Evolutionary conservation across 2,888 invertebrate genomes (phyloP).

Genomic region (Pandemis corylana): DNA sequence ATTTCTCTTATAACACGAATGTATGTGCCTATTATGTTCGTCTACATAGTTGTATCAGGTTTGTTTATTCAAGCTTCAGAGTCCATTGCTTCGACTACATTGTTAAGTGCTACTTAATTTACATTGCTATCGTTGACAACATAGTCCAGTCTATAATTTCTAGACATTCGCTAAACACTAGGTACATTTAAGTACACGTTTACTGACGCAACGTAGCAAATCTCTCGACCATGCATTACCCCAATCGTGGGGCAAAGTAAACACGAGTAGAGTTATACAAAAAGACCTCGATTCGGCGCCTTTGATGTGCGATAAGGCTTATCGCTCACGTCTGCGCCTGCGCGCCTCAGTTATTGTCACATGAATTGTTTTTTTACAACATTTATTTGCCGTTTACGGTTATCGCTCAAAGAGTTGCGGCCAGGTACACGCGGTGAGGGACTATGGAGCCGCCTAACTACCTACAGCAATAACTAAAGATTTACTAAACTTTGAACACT

Average conservation of each 20-base stretch:
- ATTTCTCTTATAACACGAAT: slow-evolving; percentile 5
- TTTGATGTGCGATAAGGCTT: slow-evolving; percentile 62
- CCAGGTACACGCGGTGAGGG: slow-evolving; percentile 24
- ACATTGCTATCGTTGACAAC: background rate
- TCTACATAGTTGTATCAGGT: background rate
- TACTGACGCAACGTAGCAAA: background rate
- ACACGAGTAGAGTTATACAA: slow-evolving; percentile 16
- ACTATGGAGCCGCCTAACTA: background rate
- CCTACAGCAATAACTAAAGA: too few relatives aligned
- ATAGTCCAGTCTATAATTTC: background rate
- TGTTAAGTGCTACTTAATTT: background rate
- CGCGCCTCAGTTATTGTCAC: slow-evolving; percentile 47
- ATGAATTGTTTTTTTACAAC: slow-evolving; percentile 39
- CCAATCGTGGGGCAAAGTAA: slow-evolving; percentile 3
- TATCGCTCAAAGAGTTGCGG: slow-evolving; percentile 17
- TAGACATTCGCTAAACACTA: background rate
- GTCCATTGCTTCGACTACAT: background rate
- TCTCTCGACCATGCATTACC: slow-evolving; percentile 1
- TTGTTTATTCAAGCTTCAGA: background rate
- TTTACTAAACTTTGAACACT: too few relatives aligned
- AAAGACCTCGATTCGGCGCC: slow-evolving; percentile 49
- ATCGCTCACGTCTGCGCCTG: slow-evolving; percentile 57
- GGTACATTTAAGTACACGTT: background rate
- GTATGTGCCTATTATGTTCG: background rate
- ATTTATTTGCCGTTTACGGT: slow-evolving; percentile 35